Conservation (phyloP, 2,888 invertebrate species). For the Gymnoscelis rufifasciata region DNA sequence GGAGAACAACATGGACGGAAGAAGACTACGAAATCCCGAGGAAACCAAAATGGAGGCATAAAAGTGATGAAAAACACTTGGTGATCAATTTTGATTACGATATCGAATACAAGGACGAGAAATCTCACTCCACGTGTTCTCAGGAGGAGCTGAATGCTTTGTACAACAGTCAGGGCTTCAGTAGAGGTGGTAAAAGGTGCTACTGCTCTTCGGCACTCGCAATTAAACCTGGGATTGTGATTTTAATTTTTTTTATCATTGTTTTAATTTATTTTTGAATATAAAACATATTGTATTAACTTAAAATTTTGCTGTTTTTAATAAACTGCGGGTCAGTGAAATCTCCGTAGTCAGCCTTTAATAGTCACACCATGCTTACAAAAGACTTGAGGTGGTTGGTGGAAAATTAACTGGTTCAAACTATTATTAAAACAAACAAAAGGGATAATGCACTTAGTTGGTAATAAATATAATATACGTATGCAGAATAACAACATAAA, state of each 20-base stretch:
- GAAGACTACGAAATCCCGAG: constrained; percentile 35
- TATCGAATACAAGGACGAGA: constrained; percentile 17
- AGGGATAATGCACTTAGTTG: too few species aligned
- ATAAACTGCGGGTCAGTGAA: too few species aligned
- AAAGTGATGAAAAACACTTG: constrained; percentile 18
- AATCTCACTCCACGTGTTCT: constrained; percentile 15
- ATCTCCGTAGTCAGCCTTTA: too few species aligned
- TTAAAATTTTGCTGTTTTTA: too few species aligned
- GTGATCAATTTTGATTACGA: constrained; percentile 27
- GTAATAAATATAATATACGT: too few species aligned
- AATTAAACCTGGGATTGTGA: not conserved
- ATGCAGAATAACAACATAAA: too few species aligned
- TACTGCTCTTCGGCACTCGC: constrained; percentile 30
- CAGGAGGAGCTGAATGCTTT: constrained; percentile 31
- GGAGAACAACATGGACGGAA: constrained; percentile 33
- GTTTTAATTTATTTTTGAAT: not conserved
- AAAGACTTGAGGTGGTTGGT: too few species aligned
- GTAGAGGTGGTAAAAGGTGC: constrained; percentile 30
- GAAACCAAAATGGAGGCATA: constrained; percentile 14
- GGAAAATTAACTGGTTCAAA: too few species aligned
- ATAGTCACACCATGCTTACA: too few species aligned
- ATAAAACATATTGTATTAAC: not conserved
- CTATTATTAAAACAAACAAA: too few species aligned
- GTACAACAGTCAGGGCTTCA: constrained; percentile 26
- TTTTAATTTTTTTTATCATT: not conserved